phyloP scores from a whole-genome alignment of 2,797 vertebrate species.

The Chelon auratus region DNA sequence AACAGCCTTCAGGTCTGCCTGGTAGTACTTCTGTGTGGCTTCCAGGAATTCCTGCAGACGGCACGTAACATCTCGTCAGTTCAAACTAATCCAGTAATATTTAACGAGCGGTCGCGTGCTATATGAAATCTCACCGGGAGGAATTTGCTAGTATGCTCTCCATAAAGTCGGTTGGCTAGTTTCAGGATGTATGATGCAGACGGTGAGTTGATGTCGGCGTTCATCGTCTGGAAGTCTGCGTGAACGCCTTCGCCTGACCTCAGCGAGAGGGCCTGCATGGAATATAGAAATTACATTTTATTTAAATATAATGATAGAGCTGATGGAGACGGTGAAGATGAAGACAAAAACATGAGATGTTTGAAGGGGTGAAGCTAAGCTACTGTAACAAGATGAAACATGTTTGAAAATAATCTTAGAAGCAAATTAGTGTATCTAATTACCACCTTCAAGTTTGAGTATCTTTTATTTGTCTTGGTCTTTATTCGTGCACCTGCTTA shows the following conservation, averaged over 20 bases:
- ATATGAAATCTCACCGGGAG: slow-evolving; percentile 75
- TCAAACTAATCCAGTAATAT: neutral
- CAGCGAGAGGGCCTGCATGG: slow-evolving; percentile 79
- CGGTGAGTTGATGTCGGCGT: slow-evolving; percentile 84
- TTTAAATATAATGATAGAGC: neutral
- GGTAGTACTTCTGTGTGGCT: slow-evolving; percentile 86
- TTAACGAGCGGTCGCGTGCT: neutral
- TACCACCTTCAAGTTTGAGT: neutral
- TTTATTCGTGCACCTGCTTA: too few relatives aligned
- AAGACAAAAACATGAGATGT: neutral
- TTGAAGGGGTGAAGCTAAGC: neutral
- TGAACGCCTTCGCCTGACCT: slow-evolving; percentile 80
- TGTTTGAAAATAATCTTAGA: too few relatives aligned
- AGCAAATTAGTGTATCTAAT: neutral
- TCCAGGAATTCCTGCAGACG: slow-evolving; percentile 87
- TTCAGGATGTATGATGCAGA: slow-evolving; percentile 86
- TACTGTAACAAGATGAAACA: neutral
- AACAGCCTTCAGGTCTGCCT: slow-evolving; percentile 88
- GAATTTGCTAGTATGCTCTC: slow-evolving; percentile 89
- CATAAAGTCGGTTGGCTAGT: slow-evolving; percentile 91
- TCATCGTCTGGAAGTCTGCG: slow-evolving; percentile 85
- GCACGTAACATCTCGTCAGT: neutral
- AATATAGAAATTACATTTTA: neutral
- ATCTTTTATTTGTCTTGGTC: neutral
- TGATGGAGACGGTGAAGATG: neutral